Conservation (phyloP, 1,140 invertebrate genomes). For the Planococcus citri region DNA sequence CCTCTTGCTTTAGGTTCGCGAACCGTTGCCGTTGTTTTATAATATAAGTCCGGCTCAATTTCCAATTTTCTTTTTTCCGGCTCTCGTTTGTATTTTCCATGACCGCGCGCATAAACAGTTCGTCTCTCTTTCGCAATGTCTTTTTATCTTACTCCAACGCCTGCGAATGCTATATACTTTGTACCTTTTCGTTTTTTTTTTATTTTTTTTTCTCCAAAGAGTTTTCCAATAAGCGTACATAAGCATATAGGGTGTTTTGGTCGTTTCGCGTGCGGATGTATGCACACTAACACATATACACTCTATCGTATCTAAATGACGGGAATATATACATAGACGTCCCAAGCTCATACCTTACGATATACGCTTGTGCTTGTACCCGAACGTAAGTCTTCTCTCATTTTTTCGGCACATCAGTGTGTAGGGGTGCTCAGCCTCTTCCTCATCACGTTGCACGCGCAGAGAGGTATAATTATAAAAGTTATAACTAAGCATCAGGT, state of each 20-base stretch:
- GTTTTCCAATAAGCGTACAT: conserved; percentile 12
- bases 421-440: not conserved
- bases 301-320: not conserved
- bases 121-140: conserved; percentile 10
- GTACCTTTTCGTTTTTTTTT: conserved; percentile 4
- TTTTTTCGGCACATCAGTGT: not conserved
- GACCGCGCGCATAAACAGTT: conserved; percentile 17
- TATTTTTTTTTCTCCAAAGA: not conserved
- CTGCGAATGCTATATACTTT: not conserved
- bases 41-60: conserved; percentile 19
- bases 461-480: not conserved
- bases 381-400: not conserved
- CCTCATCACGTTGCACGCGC: too few species aligned
- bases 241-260: conserved; percentile 8
- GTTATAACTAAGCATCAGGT: too few species aligned
- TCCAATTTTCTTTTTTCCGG: conserved; percentile 18
- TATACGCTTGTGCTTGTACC: not conserved
- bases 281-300: not conserved
- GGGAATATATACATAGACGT: not conserved
- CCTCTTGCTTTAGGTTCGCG: not conserved
- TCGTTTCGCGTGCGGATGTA: not conserved
- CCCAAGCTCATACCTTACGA: not conserved
- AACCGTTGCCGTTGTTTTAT: conserved; percentile 16
- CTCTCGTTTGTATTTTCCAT: conserved; percentile 11
- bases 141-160: not conserved